These are phyloP conservation scores for Laothoe populi DNA, from an alignment of 2,888 invertebrate genomes.

Conservation along the genomic window DNA sequence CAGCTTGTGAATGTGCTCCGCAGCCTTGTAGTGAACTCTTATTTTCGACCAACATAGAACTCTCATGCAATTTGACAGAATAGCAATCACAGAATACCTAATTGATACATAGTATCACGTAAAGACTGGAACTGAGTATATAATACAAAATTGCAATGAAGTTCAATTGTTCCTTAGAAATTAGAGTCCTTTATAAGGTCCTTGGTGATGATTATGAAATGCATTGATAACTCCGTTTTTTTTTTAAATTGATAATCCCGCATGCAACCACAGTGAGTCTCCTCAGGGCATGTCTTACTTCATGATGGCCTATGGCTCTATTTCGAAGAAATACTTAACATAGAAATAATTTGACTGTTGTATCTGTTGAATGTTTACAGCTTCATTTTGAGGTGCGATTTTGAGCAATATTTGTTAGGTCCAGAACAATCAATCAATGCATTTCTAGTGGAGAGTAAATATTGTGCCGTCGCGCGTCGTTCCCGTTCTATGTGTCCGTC, in stretches of 20 bases:
- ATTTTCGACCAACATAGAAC: neutral
- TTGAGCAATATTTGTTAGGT: neutral
- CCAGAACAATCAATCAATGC: constrained; percentile 28
- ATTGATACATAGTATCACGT: neutral
- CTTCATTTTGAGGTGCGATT: neutral
- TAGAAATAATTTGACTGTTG: neutral
- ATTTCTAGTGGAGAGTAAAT: constrained; percentile 30
- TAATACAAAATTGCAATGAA: neutral
- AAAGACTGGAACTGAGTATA: neutral
- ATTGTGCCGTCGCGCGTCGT: constrained; percentile 7
- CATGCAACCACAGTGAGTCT: neutral
- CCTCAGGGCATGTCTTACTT: neutral
- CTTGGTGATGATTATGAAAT: neutral
- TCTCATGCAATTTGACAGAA: neutral
- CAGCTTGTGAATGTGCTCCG: neutral
- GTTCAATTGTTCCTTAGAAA: neutral
- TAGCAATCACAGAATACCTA: neutral
- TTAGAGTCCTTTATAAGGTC: neutral
- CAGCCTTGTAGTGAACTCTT: neutral
- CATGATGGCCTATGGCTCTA: too few relatives aligned
- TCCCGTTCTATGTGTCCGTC: constrained; percentile 22
- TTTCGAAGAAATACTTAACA: neutral
- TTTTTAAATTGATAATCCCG: constrained; percentile 12
- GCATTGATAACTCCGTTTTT: constrained; percentile 18
- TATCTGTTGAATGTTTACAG: neutral